Conservation (phyloP, 2,888 invertebrate genomes). For the Drosophila diplacantha region DNA sequence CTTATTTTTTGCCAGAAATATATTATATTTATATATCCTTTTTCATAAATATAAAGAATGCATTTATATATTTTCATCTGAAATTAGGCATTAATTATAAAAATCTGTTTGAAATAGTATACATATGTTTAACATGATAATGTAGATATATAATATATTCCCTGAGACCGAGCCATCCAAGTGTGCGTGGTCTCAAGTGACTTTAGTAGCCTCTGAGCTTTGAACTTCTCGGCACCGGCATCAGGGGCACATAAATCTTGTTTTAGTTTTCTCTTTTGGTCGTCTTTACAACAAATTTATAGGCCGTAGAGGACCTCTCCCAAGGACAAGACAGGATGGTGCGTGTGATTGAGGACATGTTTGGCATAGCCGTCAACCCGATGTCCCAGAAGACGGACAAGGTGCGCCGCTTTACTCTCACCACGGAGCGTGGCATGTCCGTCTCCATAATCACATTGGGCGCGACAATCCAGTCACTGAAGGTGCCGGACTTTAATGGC, state of each 20-base stretch:
- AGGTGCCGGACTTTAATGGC: conserved; percentile 86
- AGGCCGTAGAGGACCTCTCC: not conserved
- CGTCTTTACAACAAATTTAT: conserved; percentile 2
- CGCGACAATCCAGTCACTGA: conserved; percentile 86
- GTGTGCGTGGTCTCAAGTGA: conserved; percentile 1
- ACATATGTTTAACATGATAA: not conserved
- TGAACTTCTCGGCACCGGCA: not conserved
- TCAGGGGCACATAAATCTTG: not conserved
- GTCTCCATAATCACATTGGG: conserved; percentile 84
- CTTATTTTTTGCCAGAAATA: no score
- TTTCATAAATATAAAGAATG: no score
- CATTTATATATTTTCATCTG: not conserved
- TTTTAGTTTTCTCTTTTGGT: conserved; percentile 4
- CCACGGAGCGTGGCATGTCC: conserved; percentile 65
- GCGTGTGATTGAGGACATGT: conserved; percentile 73
- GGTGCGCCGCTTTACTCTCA: conserved; percentile 73
- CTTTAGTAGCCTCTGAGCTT: not conserved
- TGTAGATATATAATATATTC: not conserved
- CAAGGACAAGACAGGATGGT: conserved; percentile 60
- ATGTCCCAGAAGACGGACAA: conserved; percentile 61
- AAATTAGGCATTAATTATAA: not conserved
- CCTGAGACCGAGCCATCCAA: not conserved
- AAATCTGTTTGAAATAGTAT: not conserved
- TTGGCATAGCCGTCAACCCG: conserved; percentile 73
- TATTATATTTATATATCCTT: no score